phyloP scores from a whole-genome alignment of 2,797 vertebrate genomes.

The Alcedo atthis region DNA sequence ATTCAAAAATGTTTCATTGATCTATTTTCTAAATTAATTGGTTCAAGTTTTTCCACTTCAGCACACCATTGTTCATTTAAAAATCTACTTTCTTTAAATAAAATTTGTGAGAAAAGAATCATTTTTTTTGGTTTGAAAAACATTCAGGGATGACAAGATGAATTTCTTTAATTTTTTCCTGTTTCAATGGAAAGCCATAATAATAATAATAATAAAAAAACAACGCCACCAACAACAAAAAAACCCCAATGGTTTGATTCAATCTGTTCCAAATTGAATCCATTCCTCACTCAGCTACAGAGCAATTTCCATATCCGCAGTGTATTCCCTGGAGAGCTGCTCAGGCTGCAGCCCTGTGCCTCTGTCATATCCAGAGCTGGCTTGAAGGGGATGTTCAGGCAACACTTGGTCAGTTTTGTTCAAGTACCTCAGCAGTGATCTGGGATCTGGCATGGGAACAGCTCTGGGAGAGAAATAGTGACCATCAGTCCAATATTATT shows the following conservation, averaged over 20 bases:
- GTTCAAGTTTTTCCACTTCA: slow-evolving; percentile 39
- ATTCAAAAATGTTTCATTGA: slow-evolving; percentile 32
- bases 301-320: background rate
- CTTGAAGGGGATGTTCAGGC: background rate
- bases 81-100: background rate
- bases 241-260: background rate
- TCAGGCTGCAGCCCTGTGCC: rapidly evolving
- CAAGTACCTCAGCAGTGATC: background rate
- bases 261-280: slow-evolving; percentile 15
- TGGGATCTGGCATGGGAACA: too few species aligned
- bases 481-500: too few species aligned
- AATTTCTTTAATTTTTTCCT: slow-evolving; percentile 35
- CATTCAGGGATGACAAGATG: background rate
- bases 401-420: background rate
- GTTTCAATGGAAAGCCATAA: background rate
- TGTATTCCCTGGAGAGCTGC: background rate
- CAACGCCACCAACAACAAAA: too few species aligned
- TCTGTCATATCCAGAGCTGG: too few species aligned
- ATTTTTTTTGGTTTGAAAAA: background rate
- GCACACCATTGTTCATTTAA: background rate
- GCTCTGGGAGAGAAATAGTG: background rate
- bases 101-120: background rate
- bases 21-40: slow-evolving; percentile 36
- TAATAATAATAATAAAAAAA: background rate
- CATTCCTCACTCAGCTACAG: background rate